Evolutionary conservation across 2,113 vertebrate species (phyloP).

Genomic region (Datnioides undecimradiatus): DNA sequence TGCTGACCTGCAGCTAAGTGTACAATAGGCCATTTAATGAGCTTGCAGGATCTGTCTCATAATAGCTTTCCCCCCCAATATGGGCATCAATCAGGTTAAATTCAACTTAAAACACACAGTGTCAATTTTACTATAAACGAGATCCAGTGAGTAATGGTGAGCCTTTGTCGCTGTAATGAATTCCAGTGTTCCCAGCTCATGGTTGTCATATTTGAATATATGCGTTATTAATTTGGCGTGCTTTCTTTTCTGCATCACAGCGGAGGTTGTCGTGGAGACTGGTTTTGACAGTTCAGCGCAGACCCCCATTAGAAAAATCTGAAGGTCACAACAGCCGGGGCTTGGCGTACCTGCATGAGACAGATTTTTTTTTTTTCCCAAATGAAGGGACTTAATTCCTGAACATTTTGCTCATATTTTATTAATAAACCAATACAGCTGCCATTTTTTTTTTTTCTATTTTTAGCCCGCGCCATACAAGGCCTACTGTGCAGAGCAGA

Average conservation of each 20-base stretch:
- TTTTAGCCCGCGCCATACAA: not conserved
- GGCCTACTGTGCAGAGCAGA: not conserved
- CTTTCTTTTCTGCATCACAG: slow-evolving; percentile 1
- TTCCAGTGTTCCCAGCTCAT: slow-evolving; percentile 50
- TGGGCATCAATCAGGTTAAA: slow-evolving; percentile 25
- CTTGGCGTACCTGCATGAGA: not conserved
- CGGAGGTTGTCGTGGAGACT: slow-evolving; percentile 46
- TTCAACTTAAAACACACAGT: slow-evolving; percentile 18
- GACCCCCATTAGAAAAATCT: slow-evolving; percentile 5
- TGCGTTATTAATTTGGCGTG: slow-evolving; percentile 30
- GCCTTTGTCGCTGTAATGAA: slow-evolving; percentile 39
- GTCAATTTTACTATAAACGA: slow-evolving; percentile 31
- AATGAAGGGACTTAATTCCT: slow-evolving; percentile 24
- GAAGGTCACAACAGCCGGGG: slow-evolving; percentile 6
- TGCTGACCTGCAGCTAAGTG: slow-evolving; percentile 21
- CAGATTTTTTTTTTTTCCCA: not conserved
- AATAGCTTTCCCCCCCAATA: slow-evolving; percentile 13
- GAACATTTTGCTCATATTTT: slow-evolving; percentile 4
- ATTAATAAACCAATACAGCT: not conserved
- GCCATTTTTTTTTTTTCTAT: too few species aligned
- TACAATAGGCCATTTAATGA: slow-evolving; percentile 23
- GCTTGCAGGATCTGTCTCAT: not conserved
- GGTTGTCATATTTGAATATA: not conserved
- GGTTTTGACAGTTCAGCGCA: not conserved
- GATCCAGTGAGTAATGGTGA: not conserved